phyloP scores from a whole-genome alignment of 2,888 invertebrate species.

The Chloroclystis v-ata region DNA sequence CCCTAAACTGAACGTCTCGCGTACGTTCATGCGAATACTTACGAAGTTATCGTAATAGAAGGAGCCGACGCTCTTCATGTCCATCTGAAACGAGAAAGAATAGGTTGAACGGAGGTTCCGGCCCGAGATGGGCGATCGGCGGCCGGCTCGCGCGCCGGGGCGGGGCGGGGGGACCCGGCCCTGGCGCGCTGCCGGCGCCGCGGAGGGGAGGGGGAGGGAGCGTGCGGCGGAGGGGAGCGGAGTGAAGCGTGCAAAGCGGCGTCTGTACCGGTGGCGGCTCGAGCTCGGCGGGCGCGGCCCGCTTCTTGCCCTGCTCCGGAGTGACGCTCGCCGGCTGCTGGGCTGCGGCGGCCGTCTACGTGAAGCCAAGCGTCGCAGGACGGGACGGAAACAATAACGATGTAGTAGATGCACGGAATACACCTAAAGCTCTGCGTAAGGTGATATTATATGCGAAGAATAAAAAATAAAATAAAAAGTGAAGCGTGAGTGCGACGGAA shows the following conservation, averaged over 20 bases:
- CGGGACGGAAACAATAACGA: slow-evolving; percentile 78
- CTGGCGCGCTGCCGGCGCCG: slow-evolving; percentile 42
- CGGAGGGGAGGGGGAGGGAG: slow-evolving; percentile 48
- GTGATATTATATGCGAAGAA: slow-evolving; percentile 75
- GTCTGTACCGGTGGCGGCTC: slow-evolving; percentile 93
- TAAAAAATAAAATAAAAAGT: slow-evolving; percentile 69
- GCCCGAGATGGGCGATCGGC: slow-evolving; percentile 47
- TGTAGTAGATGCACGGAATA: slow-evolving; percentile 79
- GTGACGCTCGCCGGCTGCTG: slow-evolving; percentile 83
- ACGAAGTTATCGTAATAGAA: slow-evolving; percentile 98
- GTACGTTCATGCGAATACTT: slow-evolving; percentile 78
- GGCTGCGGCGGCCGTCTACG: slow-evolving; percentile 75
- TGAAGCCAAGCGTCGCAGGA: slow-evolving; percentile 78
- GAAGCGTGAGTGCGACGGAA: slow-evolving; percentile 79
- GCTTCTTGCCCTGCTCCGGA: slow-evolving; percentile 95
- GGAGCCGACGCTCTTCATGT: slow-evolving; percentile 96
- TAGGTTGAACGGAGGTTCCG: slow-evolving; percentile 60
- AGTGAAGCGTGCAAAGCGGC: slow-evolving; percentile 82
- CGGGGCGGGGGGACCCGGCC: slow-evolving; percentile 47
- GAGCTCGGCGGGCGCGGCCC: slow-evolving; percentile 84
- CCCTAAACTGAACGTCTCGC: slow-evolving; percentile 4
- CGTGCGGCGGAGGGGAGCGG: slow-evolving; percentile 56
- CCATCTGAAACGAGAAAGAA: slow-evolving; percentile 89
- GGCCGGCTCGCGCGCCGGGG: slow-evolving; percentile 43
- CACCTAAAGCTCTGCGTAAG: slow-evolving; percentile 77